A percentile compares a stretch with the other conserved stretches of the same genome.
These are phyloP conservation scores for Abramis brama DNA, from an alignment of 2,113 vertebrate genomes.

Conservation along the genomic window DNA sequence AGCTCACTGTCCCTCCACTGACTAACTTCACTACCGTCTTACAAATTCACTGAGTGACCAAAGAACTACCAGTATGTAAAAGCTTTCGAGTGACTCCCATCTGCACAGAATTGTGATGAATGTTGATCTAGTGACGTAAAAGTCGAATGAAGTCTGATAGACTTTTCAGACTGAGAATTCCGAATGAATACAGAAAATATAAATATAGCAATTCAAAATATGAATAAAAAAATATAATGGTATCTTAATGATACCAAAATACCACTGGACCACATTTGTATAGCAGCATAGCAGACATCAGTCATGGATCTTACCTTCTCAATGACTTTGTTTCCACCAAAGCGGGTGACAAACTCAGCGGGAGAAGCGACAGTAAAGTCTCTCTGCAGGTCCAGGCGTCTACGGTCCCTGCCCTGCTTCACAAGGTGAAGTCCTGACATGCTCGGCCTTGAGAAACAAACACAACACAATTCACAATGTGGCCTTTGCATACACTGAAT, in stretches of 20 bases:
- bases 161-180: too few relatives aligned
- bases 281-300: background rate
- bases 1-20: too few relatives aligned
- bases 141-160: too few relatives aligned
- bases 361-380: slow-evolving; percentile 98
- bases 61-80: too few relatives aligned
- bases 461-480: background rate
- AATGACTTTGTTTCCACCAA: slow-evolving; percentile 97
- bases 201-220: background rate
- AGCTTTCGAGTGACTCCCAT: too few relatives aligned
- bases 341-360: slow-evolving; percentile 97
- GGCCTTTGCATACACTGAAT: background rate
- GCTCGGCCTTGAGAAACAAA: slow-evolving; percentile 82
- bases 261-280: background rate
- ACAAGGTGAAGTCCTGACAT: slow-evolving; percentile 98
- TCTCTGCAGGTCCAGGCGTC: slow-evolving; percentile 90
- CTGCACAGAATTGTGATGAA: too few relatives aligned
- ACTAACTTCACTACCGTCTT: too few relatives aligned
- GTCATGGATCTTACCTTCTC: slow-evolving; percentile 84
- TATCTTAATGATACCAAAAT: background rate
- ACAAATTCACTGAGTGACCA: too few relatives aligned
- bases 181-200: background rate
- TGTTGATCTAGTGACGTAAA: too few relatives aligned
- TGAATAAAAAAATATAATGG: background rate
- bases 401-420: slow-evolving; percentile 92